phyloP scores from a whole-genome alignment of 2,113 vertebrate species.

The Lanius collurio region DNA sequence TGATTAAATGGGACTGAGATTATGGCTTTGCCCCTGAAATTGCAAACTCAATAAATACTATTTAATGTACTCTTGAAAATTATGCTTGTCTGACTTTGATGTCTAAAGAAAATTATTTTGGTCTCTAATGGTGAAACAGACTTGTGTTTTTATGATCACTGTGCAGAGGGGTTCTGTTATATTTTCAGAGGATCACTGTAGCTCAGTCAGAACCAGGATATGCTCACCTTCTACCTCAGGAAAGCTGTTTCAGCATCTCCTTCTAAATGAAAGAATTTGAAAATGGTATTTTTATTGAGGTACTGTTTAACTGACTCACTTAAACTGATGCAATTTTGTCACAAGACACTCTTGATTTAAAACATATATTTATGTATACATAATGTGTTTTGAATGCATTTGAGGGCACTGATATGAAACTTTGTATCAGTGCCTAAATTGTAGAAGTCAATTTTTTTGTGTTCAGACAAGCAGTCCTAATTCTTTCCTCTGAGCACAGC shows the following conservation, averaged over 20 bases:
- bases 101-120: background rate
- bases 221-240: background rate
- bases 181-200: background rate
- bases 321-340: background rate
- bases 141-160: background rate
- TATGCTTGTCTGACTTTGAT: background rate
- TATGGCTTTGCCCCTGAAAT: background rate
- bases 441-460: background rate
- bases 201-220: background rate
- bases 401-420: background rate
- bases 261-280: background rate
- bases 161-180: background rate
- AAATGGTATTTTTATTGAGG: background rate
- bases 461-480: background rate
- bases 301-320: background rate
- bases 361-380: background rate
- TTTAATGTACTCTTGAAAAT: constrained; percentile 45
- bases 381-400: background rate
- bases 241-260: background rate
- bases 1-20: background rate
- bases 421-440: background rate
- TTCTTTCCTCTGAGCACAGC: background rate
- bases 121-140: background rate
- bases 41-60: constrained; percentile 63
- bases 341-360: background rate